A percentile compares a stretch with the other conserved stretches of the same genome.
Conservation (phyloP, 1,140 invertebrate species). For the Atta cephalotes region DNA sequence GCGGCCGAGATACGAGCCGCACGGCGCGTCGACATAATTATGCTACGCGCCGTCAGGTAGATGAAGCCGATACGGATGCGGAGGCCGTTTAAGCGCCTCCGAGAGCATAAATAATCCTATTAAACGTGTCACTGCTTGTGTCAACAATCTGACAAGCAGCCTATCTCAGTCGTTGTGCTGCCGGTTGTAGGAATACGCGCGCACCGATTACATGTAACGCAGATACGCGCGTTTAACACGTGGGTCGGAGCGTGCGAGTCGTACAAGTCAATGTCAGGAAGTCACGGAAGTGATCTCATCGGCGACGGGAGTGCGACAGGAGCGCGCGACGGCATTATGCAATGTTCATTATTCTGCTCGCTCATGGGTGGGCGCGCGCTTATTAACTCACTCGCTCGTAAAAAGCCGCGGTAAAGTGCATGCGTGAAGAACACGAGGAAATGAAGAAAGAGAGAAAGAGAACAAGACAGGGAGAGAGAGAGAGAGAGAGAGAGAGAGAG, state of each 20-base stretch:
- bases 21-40: slow-evolving; percentile 78
- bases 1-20: slow-evolving; percentile 64
- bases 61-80: slow-evolving; percentile 78
- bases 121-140: slow-evolving; percentile 82
- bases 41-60: slow-evolving; percentile 79
- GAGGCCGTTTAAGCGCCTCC: slow-evolving; percentile 80
- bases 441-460: background rate
- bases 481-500: background rate
- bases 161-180: slow-evolving; percentile 45
- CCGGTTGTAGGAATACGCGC: slow-evolving; percentile 31
- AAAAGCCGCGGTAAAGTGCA: slow-evolving; percentile 7
- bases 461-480: background rate
- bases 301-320: background rate
- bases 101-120: slow-evolving; percentile 84
- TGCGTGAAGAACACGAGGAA: background rate
- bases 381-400: slow-evolving; percentile 36
- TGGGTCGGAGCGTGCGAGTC: background rate
- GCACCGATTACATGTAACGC: background rate
- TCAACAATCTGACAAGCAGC: slow-evolving; percentile 82
- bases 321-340: slow-evolving; percentile 42
- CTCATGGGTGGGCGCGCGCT: background rate
- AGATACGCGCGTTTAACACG: slow-evolving; percentile 22
- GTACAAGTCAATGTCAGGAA: slow-evolving; percentile 56
- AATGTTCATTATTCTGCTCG: slow-evolving; percentile 21
- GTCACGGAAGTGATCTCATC: slow-evolving; percentile 36